Evolutionary conservation across 2,888 invertebrate species (phyloP), one percentile per base, ranked within the genome.

Genomic region (Smittia aterrima): DNA sequence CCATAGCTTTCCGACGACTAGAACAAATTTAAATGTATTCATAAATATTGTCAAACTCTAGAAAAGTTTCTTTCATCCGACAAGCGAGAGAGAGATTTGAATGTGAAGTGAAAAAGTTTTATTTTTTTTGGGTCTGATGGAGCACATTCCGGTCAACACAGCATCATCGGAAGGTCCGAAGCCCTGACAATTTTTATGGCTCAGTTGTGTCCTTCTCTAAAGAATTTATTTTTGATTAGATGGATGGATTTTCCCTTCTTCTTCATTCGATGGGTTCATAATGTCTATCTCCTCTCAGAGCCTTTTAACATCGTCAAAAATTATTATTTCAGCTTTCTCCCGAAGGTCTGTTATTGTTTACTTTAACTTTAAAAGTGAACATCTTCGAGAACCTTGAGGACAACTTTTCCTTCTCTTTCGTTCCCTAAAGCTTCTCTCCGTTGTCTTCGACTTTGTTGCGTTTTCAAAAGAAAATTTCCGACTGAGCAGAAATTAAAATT

Each of bases 151-250:
- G 47, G n/a, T 66, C 64, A 66, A 18, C 20, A 66, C 27, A 66
- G 32, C 66, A 32, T 66, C 66, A 25, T 64, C 24, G 25, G 66
- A 66, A 66, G 47, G 32, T 32, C 32, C 32, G 32, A 11, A 66
- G 38, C 66, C 38, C 66, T 66, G 66, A 66, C 66, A 66, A 66
- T 66, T 66, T 66, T 66, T 66, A 66, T 66, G 66, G 66, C 66
- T 66, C 66, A 66, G 66, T 66, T 66, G 18, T 20, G 66, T 66
- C 66, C 66, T 20, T 66, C 16, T 47, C 47, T n/a, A 16, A 47
- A 47, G 47, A 47, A 47, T n/a, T 47, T 32, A 18, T 62, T 18
- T 62, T 62, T 22, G 13, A 62, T 20, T 62, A 24, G 58, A 62
- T 62, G 58, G 58, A 20, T 22, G 24, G 11, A 13, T 64, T 25